phyloP scores from a whole-genome alignment of 2,888 invertebrate species.

The Macaria liturata region DNA sequence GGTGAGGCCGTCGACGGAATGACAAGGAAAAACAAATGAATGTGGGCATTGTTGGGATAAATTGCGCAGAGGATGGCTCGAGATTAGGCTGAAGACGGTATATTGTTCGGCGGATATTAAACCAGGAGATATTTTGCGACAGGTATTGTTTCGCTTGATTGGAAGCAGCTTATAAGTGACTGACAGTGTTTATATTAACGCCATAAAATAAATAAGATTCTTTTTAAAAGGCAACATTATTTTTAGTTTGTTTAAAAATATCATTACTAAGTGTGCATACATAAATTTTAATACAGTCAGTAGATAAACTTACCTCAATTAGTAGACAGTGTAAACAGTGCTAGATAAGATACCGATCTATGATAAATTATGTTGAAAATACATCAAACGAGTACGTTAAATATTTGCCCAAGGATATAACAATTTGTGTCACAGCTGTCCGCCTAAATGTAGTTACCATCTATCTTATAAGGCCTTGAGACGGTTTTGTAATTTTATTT shows the following conservation, averaged over 20 bases:
- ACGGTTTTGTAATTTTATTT: conserved; percentile 34
- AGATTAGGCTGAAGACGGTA: conserved; percentile 26
- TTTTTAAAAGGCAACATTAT: too few relatives aligned
- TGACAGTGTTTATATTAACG: neutral
- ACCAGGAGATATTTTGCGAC: conserved; percentile 12
- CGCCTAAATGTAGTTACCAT: conserved; percentile 37
- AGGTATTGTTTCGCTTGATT: conserved; percentile 15
- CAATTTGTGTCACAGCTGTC: conserved; percentile 43
- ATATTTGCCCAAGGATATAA: conserved; percentile 38
- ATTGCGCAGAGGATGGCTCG: conserved; percentile 32
- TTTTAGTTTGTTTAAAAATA: too few relatives aligned
- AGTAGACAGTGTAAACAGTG: conserved; percentile 10
- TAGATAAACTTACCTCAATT: conserved; percentile 1
- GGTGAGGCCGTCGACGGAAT: conserved; percentile 40
- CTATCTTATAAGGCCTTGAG: conserved; percentile 38
- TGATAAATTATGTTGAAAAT: conserved; percentile 41
- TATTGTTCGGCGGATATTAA: conserved; percentile 24
- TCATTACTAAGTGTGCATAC: too few relatives aligned
- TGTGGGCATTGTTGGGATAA: conserved; percentile 45
- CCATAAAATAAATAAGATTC: too few relatives aligned
- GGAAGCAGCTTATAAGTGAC: conserved; percentile 3
- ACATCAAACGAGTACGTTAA: conserved; percentile 36
- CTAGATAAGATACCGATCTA: conserved; percentile 14
- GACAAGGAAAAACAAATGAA: conserved; percentile 62
- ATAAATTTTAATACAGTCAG: neutral